These are phyloP conservation scores for Galleria mellonella DNA, from an alignment of 1,140 invertebrate species.

Conservation along the genomic window DNA sequence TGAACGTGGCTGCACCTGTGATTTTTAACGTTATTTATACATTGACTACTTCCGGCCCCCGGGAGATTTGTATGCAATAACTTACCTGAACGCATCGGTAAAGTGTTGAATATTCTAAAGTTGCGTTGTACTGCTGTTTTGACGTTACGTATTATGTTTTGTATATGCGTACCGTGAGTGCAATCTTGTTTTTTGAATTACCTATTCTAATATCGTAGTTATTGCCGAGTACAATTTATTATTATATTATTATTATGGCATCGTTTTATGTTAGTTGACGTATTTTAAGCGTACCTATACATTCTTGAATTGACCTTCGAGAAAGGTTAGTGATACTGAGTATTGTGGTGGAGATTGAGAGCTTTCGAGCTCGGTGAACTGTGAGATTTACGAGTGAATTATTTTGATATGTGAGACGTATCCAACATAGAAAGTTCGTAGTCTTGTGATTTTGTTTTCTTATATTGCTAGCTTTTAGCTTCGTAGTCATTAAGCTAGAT, in stretches of 20 bases:
- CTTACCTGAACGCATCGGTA: constrained; percentile 35
- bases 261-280: constrained; percentile 53
- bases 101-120: constrained; percentile 58
- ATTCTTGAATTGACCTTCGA: constrained; percentile 71
- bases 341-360: constrained; percentile 50
- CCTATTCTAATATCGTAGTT: constrained; percentile 38
- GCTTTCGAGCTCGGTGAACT: constrained; percentile 43
- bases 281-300: constrained; percentile 69
- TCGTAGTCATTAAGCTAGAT: constrained; percentile 65
- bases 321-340: constrained; percentile 72
- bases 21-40: constrained; percentile 37
- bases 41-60: constrained; percentile 39
- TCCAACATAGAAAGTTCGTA: constrained; percentile 38
- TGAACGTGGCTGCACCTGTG: constrained; percentile 29
- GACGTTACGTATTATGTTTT: constrained; percentile 26
- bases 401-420: constrained; percentile 36
- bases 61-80: constrained; percentile 44
- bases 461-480: constrained; percentile 64
- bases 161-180: constrained; percentile 36
- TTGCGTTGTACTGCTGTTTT: constrained; percentile 28
- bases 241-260: constrained; percentile 30
- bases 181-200: constrained; percentile 43
- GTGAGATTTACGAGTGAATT: constrained; percentile 27
- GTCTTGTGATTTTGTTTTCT: constrained; percentile 62
- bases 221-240: constrained; percentile 54